Conservation (phyloP, 1,140 invertebrate genomes). For the Phocides pigmalion region DNA sequence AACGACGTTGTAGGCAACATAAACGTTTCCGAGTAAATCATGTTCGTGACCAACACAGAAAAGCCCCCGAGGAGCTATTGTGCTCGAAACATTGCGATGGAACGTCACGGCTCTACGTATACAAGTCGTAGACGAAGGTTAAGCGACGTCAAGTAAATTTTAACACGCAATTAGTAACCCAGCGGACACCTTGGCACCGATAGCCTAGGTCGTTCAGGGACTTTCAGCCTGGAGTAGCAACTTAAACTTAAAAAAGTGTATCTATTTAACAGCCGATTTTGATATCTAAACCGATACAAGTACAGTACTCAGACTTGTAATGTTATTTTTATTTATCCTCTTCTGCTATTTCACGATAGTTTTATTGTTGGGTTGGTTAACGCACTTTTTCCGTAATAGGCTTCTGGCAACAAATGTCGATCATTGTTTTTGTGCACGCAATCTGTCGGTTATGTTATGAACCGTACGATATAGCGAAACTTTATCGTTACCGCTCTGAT, state of each 20-base stretch:
- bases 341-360: conserved; percentile 38
- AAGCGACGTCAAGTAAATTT: conserved; percentile 78
- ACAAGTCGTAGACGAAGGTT: conserved; percentile 63
- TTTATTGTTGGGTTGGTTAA: conserved; percentile 52
- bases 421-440: conserved; percentile 68
- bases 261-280: background rate
- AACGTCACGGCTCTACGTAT: conserved; percentile 40
- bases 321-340: conserved; percentile 6
- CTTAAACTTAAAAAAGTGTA: background rate
- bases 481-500: conserved; percentile 46
- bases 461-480: conserved; percentile 46
- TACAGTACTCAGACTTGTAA: background rate
- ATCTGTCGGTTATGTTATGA: conserved; percentile 59
- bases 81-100: conserved; percentile 16
- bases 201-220: conserved; percentile 58
- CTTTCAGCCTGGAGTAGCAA: conserved; percentile 16
- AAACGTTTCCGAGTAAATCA: conserved; percentile 65
- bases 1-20: conserved; percentile 55
- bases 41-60: conserved; percentile 40
- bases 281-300: background rate
- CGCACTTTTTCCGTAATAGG: conserved; percentile 55
- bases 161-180: conserved; percentile 78
- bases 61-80: conserved; percentile 44
- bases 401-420: conserved; percentile 48
- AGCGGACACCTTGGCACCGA: conserved; percentile 73